Evolutionary conservation across 2,113 vertebrate species (phyloP).

Genomic region (Trogon surrucura): DNA sequence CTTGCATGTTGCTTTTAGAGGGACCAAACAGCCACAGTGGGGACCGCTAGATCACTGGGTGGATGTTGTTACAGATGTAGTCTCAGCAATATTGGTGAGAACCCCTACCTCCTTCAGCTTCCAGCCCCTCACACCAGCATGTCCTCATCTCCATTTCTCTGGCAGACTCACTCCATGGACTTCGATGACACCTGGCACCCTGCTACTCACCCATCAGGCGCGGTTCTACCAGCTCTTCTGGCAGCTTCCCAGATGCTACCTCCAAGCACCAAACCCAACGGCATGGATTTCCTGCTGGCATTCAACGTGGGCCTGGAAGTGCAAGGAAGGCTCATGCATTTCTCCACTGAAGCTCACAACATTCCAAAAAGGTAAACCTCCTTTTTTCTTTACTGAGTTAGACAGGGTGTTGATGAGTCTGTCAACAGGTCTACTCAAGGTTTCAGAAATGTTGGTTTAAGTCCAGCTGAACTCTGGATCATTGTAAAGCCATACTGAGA

Average conservation of each 20-base stretch:
- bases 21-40: accelerated
- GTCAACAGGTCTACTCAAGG: neutral
- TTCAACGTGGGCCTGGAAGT: constrained; percentile 90
- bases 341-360: constrained; percentile 84
- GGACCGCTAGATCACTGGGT: neutral
- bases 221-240: constrained; percentile 85
- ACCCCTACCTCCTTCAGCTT: neutral
- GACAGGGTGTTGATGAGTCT: neutral
- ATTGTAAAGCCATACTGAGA: neutral
- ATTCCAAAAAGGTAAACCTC: constrained; percentile 85
- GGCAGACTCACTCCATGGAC: constrained; percentile 89
- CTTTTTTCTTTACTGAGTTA: accelerated
- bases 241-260: constrained; percentile 86
- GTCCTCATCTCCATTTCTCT: neutral
- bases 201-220: constrained; percentile 89
- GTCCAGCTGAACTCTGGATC: neutral
- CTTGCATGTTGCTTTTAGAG: neutral
- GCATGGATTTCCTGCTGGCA: constrained; percentile 83
- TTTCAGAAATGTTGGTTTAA: neutral
- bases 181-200: constrained; percentile 92
- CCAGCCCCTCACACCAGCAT: neutral
- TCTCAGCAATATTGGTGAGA: neutral
- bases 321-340: constrained; percentile 87
- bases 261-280: constrained; percentile 76
- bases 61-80: neutral